Conservation (phyloP, 2,797 vertebrate species). For the Xiphophorus birchmanni region DNA sequence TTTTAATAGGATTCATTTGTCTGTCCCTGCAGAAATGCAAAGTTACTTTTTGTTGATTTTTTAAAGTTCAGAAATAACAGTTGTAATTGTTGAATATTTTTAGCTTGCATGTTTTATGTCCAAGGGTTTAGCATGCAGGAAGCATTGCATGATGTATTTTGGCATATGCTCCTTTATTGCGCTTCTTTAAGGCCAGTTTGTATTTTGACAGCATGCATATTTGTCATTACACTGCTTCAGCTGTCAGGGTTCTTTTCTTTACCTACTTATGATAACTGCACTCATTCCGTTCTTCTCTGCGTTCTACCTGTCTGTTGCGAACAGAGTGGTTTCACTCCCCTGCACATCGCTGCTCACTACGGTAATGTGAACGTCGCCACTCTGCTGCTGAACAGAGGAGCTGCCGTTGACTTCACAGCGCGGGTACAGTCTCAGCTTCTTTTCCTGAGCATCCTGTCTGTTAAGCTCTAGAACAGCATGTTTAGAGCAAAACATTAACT, state of each 20-base stretch:
- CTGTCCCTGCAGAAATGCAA: conserved; percentile 38
- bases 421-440: conserved; percentile 81
- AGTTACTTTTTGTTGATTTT: conserved; percentile 50
- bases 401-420: conserved; percentile 96
- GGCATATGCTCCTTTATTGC: conserved; percentile 33
- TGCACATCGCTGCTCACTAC: conserved; percentile 98
- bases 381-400: conserved; percentile 95
- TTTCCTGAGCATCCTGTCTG: conserved; percentile 9
- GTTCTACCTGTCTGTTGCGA: conserved; percentile 39
- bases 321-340: conserved; percentile 96
- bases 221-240: conserved; percentile 56
- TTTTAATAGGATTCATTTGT: conserved; percentile 58
- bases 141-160: conserved; percentile 56
- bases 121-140: conserved; percentile 40
- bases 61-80: not conserved
- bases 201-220: conserved; percentile 53
- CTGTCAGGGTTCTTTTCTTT: conserved; percentile 19
- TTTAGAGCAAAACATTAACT: not conserved
- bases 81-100: conserved; percentile 23
- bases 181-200: conserved; percentile 27
- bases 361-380: conserved; percentile 98
- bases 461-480: not conserved
- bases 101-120: conserved; percentile 38
- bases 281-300: conserved; percentile 10
- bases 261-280: not conserved